Evolutionary conservation across 23 tunicate genomes (phyloP).

Genomic region (Styela clava): DNA sequence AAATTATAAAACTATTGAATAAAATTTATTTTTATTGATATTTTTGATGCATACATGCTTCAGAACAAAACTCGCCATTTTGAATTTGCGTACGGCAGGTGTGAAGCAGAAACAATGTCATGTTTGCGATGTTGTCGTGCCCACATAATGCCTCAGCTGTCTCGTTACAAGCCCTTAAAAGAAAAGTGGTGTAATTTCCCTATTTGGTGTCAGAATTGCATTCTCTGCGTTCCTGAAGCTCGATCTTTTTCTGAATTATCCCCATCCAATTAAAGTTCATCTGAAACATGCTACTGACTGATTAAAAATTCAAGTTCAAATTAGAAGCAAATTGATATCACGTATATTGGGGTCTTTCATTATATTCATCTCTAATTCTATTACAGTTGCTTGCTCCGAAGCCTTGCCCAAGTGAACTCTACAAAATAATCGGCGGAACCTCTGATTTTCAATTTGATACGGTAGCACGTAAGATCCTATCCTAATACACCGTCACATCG

Average conservation of each 20-base stretch:
- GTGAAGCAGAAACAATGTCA: background rate
- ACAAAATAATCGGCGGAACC: slow-evolving; percentile 1
- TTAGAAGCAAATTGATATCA: background rate
- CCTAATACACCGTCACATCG: slow-evolving; percentile 28
- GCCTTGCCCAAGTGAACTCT: background rate
- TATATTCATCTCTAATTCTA: background rate
- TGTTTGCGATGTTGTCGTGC: background rate
- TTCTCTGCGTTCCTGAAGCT: background rate
- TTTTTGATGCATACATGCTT: no score
- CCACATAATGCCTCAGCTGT: background rate
- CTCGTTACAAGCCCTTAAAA: background rate
- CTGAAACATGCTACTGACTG: background rate
- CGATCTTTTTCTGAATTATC: background rate
- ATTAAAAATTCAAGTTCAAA: background rate
- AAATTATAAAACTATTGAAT: no score
- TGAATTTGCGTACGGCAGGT: background rate
- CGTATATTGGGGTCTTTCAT: background rate
- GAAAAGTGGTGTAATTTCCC: background rate
- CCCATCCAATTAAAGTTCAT: background rate
- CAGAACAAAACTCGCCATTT: background rate
- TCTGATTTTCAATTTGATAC: slow-evolving; percentile 28
- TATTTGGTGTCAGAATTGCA: background rate
- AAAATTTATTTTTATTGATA: no score
- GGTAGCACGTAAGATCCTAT: slow-evolving; percentile 19
- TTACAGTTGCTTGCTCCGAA: background rate